Percentiles rank a stretch among this genome's conserved stretches.
Conservation (phyloP, 30 jellyfish, hydroid and myxozoan species). For the Nemopilema nomurai region DNA sequence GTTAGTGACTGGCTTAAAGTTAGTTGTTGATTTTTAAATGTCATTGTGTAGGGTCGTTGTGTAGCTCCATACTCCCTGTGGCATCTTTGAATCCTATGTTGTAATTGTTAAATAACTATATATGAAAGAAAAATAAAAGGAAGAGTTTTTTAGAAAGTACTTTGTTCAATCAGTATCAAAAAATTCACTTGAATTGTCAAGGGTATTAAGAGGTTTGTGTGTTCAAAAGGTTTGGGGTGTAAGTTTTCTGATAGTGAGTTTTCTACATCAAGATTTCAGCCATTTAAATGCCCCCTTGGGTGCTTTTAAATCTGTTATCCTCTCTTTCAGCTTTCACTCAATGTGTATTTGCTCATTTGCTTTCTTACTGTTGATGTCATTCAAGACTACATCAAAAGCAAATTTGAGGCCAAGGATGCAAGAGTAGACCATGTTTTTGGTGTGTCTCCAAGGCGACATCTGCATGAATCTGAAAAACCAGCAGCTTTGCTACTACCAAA, state of each 20-base stretch:
- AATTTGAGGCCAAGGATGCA: background rate
- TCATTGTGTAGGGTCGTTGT: no score
- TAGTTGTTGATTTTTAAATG: no score
- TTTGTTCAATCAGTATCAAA: no score
- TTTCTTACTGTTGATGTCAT: slow-evolving; percentile 46
- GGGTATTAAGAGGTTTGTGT: no score
- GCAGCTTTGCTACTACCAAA: background rate
- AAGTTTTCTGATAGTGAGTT: background rate
- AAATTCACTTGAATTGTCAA: no score
- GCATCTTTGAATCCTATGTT: no score
- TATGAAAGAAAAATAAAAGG: no score
- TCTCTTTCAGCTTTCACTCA: slow-evolving; percentile 48
- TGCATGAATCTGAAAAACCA: background rate
- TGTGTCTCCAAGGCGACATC: slow-evolving; percentile 55
- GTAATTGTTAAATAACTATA: no score
- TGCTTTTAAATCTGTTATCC: background rate
- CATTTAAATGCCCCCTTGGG: background rate
- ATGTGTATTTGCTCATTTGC: slow-evolving; percentile 46
- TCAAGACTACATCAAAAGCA: slow-evolving; percentile 34
- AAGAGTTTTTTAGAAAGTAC: no score
- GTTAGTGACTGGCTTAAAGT: no score
- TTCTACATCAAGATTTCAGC: background rate
- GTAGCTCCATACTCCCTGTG: no score
- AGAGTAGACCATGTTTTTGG: background rate
- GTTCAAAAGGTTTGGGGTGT: no score